Evolutionary conservation across 2,888 invertebrate genomes (phyloP), one percentile per base, ranked within the genome.

Genomic region (Eupithecia dodoneata): DNA sequence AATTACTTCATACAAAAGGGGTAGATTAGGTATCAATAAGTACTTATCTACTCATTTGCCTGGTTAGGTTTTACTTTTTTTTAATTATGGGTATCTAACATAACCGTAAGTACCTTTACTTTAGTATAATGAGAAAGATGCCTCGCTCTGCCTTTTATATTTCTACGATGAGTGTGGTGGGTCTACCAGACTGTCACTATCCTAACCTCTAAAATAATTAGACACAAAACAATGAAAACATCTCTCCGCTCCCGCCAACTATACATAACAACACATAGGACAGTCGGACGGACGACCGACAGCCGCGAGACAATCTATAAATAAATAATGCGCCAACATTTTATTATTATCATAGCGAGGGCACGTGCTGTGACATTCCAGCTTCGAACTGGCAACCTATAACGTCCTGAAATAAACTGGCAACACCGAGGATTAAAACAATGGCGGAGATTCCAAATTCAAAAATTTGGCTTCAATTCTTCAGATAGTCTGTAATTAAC

Each of bases 301-400:
- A 94, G 94, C 94, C 94, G 94, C 93, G 91, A 92, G 92, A 91
- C 91, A 88, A 87, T 90, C 94, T 94, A 95, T 95, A 94, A 94
- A 95, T 94, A 94, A 94, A 93, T 94, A 94, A 94, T 94, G 94
- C 94, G 94, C 93, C 93, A 94, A 93, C 93, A 94, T 94, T 93
- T 94, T 94, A 94, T 94, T 94, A 94, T 95, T 94, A 94, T 95
- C 93, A 93, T 93, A 90, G 91, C 88, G 88, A 87, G 91, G 90
- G 93, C 94, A 94, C 94, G 94, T 94, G 94, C 91, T 92, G 88
- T 85, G 90, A 92, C 94, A 94, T 94, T 93, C 94, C 92, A 78
- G 80, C 77, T 79, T 76, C 73, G 76, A 76, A 82, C 81, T 81
- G 81, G 81, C 82, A 81, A 79, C 79, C 80, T 81, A 81, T 79